These are phyloP conservation scores for Brachionus sp. DNA, from an alignment of 1,140 invertebrate species.

Conservation along the genomic window DNA sequence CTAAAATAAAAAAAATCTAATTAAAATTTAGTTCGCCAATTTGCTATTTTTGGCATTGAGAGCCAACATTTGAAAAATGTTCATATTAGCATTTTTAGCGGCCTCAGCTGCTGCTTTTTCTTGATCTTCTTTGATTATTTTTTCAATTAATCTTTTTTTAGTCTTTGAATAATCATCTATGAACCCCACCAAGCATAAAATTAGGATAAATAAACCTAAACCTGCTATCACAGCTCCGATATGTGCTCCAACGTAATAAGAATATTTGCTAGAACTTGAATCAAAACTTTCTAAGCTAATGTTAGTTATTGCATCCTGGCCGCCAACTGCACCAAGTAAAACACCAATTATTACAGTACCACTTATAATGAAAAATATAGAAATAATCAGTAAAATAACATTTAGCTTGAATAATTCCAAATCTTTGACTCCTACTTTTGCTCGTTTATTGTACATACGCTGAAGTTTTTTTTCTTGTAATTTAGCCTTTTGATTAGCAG, in stretches of 20 bases:
- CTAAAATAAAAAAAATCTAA: background rate
- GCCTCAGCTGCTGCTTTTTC: slow-evolving; percentile 40
- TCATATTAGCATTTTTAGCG: slow-evolving; percentile 43
- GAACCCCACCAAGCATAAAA: slow-evolving; percentile 32
- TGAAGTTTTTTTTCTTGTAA: slow-evolving; percentile 10
- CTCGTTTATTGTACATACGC: slow-evolving; percentile 27
- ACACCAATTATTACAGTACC: slow-evolving; percentile 15
- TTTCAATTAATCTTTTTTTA: slow-evolving; percentile 38
- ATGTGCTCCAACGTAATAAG: slow-evolving; percentile 26
- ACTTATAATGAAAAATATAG: background rate
- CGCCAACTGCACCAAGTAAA: slow-evolving; percentile 17
- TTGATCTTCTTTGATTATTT: slow-evolving; percentile 40
- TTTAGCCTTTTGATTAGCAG: slow-evolving; percentile 32
- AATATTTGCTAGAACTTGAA: background rate
- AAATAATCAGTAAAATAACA: background rate
- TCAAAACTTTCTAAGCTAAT: background rate
- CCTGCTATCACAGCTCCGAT: background rate
- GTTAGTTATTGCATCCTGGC: background rate
- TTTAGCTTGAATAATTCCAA: slow-evolving; percentile 33
- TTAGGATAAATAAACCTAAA: background rate
- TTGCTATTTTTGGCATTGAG: slow-evolving; percentile 12
- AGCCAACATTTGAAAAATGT: slow-evolving; percentile 44
- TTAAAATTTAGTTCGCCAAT: background rate
- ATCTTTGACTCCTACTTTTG: slow-evolving; percentile 21
- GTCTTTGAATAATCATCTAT: slow-evolving; percentile 42